Percentiles rank a stretch among this genome's conserved stretches.
These are phyloP conservation scores for Azorinus chamasolen DNA, from an alignment of 2,888 invertebrate genomes.

Conservation along the genomic window DNA sequence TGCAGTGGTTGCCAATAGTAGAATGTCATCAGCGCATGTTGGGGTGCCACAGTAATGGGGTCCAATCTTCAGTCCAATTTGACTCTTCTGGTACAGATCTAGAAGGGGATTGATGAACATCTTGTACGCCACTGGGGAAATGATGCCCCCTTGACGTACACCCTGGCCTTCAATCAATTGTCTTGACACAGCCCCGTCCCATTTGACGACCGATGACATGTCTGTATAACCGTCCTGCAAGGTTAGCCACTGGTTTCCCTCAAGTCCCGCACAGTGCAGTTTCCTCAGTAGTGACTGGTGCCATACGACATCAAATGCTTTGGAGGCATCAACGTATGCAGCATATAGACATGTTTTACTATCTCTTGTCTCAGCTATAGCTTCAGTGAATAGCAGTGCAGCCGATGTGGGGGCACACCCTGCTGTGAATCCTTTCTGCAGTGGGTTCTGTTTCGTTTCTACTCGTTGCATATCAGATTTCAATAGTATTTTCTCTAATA, in stretches of 20 bases:
- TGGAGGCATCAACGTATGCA: background rate
- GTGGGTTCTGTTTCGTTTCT: background rate
- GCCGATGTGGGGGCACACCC: background rate
- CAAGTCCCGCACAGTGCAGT: background rate
- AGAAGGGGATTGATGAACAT: background rate
- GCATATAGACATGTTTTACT: background rate
- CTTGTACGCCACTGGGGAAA: background rate
- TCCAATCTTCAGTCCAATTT: background rate
- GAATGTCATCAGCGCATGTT: background rate
- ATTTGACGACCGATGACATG: background rate
- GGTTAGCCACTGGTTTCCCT: background rate
- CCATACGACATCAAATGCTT: conserved; percentile 9
- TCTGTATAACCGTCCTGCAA: background rate
- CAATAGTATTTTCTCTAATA: background rate
- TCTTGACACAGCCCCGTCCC: background rate
- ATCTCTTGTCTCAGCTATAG: background rate
- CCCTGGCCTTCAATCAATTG: background rate
- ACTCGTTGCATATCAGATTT: background rate
- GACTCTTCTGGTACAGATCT: background rate
- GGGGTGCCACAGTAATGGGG: too few species aligned
- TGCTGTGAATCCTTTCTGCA: conserved; percentile 1
- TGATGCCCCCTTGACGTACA: background rate
- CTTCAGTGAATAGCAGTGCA: background rate
- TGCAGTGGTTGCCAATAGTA: background rate
- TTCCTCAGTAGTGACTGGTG: background rate